Evolutionary conservation across 2,113 vertebrate genomes (phyloP), one percentile per base, ranked within the genome.

Genomic region (Tragelaphus buxtoni): DNA sequence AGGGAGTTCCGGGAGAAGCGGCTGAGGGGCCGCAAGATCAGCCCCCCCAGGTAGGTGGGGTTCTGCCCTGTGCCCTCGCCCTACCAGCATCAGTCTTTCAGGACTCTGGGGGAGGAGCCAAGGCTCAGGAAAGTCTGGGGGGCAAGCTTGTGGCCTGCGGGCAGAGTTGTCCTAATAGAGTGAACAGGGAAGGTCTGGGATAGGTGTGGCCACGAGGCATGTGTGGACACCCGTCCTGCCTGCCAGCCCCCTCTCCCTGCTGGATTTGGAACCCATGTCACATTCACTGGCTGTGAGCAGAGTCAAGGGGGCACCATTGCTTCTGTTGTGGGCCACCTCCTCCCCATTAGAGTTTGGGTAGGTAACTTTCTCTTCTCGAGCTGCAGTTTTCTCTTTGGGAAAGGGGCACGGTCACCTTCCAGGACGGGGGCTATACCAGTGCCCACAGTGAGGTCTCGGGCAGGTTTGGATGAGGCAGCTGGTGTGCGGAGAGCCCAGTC

Each of bases 1-100:
- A 99, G 99, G 92, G 99, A 99, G 92, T 99, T 99, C 97, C 98
- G 99, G 97, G 99, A 99, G 96, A 99, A 99, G 97, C 99, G 99
- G 45, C 98, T 99, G 87, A 99, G 99, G 87, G 99, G 99, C 0
- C 98, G 99, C 86, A 99, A 99, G 96, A 99, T 99, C 98, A 99
- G 99, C 96, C 99, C 99, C 2, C 99, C 99, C 8, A 99, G 99
- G 99, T 99, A 98, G 96, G 93, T 45, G 9, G 65, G 26, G 51
- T 83, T 80, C 17, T 74, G 7, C 11, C 47, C 17, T 4, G 7
- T 11, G 30, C 11, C 14, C 30, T 26, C 0, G 0, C 47, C 30
- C 69, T 11, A 2, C 32, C n/a, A 12, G 47, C 5, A 2, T 24
- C 39, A 20, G 28, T 53, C 10, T 42, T 14, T n/a, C 35, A 9